Evolutionary conservation across 2,888 invertebrate genomes (phyloP), one percentile per base, ranked within the genome.

Genomic region (Coecobrya sp.): DNA sequence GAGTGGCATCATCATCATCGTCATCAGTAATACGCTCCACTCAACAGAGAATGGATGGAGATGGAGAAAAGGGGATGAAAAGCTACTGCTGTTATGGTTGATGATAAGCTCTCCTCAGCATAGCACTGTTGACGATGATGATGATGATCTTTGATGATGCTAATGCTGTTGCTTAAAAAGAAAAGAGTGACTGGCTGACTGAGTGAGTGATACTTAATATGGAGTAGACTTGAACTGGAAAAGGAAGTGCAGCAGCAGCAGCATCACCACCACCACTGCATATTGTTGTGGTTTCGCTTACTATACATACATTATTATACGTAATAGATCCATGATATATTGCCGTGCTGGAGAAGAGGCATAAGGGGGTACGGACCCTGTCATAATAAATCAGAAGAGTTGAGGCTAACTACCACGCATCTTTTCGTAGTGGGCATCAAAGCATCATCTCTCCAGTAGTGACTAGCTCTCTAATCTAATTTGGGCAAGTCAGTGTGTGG

Each of bases 401-500:
- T 59, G 42, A 85, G 88, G 86, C 90, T 90, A 86, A 91, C 90
- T 91, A 86, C 86, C 79, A 65, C 90, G 90, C 86, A 86, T 84
- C 70, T 55, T 70, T 49, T 76, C 49, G 65, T n/a, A 82, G 68
- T 27, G 45, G 62, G 45, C 65, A 90, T 90, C 90, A 90, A 85
- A 90, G 82, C 68, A 82, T 93, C 19, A 42, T 76, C 79, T 79
- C 79, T 93, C 93, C 93, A 95, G 94, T 94, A 94, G 94, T 93
- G 94, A 93, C 94, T 92, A 92, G 93, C 93, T 91, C 93, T 93
- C 94, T 95, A 95, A 95, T 95, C 95, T 95, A 95, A 95, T 95
- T 95, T 95, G 94, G 95, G 94, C 94, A 94, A 95, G 94, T 93
- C 94, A 95, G 94, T 94, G 95, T 95, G 95, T 95, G 95, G 95